phyloP scores from a whole-genome alignment of 2,113 vertebrate species.

The Petaurus breviceps region DNA sequence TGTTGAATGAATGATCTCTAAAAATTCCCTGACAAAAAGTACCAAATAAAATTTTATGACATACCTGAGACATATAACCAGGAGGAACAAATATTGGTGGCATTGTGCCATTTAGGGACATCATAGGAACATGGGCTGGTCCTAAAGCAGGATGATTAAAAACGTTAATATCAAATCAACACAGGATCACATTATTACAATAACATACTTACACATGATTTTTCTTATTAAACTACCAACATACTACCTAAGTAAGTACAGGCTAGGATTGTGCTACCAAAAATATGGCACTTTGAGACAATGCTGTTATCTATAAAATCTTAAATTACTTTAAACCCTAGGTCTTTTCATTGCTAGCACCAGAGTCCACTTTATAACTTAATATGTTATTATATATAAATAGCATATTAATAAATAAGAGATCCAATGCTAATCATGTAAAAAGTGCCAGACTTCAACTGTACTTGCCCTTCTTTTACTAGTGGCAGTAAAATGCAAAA shows the following conservation, averaged over 20 bases:
- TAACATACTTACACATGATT: conserved; percentile 21
- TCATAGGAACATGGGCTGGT: conserved; percentile 89
- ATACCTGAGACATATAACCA: conserved; percentile 90
- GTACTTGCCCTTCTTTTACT: not conserved
- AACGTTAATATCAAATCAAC: not conserved
- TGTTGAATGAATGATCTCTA: conserved; percentile 1
- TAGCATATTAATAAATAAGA: conserved; percentile 5
- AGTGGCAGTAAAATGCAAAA: not conserved
- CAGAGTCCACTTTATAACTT: not conserved
- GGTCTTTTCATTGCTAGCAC: conserved; percentile 2
- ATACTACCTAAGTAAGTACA: conserved; percentile 13
- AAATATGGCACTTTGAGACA: conserved; percentile 21
- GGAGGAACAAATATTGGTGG: conserved; percentile 90
- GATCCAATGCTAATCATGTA: not conserved
- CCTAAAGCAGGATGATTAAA: conserved; percentile 78
- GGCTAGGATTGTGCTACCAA: not conserved
- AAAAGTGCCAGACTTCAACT: not conserved
- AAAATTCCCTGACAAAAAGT: conserved; percentile 9
- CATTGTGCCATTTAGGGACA: conserved; percentile 89
- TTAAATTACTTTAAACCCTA: conserved; percentile 18
- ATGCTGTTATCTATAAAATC: conserved; percentile 18
- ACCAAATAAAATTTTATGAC: conserved; percentile 19
- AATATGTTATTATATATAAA: conserved; percentile 13
- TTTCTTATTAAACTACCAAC: not conserved
- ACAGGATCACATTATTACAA: not conserved